These are phyloP conservation scores for Oscheius sp. DNA, from an alignment of 1,140 invertebrate species.

Conservation along the genomic window DNA sequence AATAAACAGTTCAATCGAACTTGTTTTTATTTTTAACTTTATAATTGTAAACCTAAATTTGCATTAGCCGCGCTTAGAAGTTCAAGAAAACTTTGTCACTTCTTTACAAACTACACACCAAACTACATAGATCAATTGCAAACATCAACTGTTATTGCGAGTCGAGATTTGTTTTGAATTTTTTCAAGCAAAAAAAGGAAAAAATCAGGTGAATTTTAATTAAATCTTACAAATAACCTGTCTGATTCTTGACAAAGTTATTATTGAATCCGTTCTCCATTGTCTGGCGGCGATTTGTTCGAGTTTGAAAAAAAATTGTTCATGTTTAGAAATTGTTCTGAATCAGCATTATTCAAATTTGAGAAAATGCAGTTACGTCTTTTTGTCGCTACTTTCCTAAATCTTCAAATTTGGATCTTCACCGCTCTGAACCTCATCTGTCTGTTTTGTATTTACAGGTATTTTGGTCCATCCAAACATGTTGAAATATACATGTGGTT, in stretches of 20 bases:
- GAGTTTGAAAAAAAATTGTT: neutral
- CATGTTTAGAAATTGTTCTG: neutral
- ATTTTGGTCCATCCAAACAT: neutral
- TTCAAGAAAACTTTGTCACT: too few relatives aligned
- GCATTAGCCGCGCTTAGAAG: too few relatives aligned
- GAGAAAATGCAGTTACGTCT: neutral
- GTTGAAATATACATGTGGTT: too few relatives aligned
- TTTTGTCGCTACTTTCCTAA: neutral
- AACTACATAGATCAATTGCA: too few relatives aligned
- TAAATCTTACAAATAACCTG: neutral
- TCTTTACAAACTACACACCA: too few relatives aligned
- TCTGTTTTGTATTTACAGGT: constrained; percentile 30
- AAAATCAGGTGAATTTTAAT: neutral
- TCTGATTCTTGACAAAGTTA: neutral
- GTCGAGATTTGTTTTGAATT: too few relatives aligned
- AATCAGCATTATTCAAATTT: neutral
- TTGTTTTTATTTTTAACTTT: neutral
- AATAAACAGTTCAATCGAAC: neutral
- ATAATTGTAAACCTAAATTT: neutral
- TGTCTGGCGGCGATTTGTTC: neutral
- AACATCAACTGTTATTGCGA: too few relatives aligned
- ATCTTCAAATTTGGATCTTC: constrained; percentile 24
- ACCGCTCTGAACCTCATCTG: constrained; percentile 64
- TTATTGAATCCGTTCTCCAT: neutral
- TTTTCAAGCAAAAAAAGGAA: too few relatives aligned